Evolutionary conservation across 1,140 invertebrate genomes (phyloP), one percentile per base, ranked within the genome.

Genomic region (Nymphalis io): DNA sequence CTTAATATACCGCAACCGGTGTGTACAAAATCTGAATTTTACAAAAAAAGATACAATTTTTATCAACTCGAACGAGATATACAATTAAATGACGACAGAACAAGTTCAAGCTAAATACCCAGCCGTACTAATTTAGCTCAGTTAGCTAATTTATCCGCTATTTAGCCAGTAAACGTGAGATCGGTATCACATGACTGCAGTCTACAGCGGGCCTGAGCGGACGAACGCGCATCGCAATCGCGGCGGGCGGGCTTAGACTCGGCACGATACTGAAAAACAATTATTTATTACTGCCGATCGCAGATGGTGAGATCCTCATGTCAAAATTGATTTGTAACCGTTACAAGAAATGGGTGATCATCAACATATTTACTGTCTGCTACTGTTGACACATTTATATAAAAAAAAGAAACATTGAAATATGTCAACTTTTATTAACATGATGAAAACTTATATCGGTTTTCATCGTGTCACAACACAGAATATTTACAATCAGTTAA

Each of bases 111-210:
- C 51, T 27, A 55, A 55, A 27, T 65, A 60, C 33, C 44, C 55
- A 63, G 74, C 76, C 71, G 53, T 77, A 83, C 83, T 85, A 86
- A 88, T 84, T 87, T 83, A 85, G 86, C 78, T 83, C 80, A 72
- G 84, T 85, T 83, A 82, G 81, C 83, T 89, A 90, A 90, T 88
- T 88, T 90, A 88, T 90, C 86, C 83, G 81, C 82, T 86, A 88
- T 90, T 89, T 90, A 87, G 83, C 83, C 75, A 79, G 85, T 80
- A 82, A 88, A 84, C 86, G 86, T 90, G 88, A 90, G 86, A 87
- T 90, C 77, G 79, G 84, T 88, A 90, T 90, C 88, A 79, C 75
- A 79, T 78, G 76, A 23, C 51, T 27, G 62, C 73, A 77, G 67
- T 79, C 74, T 81, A 57, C 48, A 53, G 48, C 42, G 44, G 60